phyloP scores from a whole-genome alignment of 1,140 invertebrate genomes.

The Lerema accius region DNA sequence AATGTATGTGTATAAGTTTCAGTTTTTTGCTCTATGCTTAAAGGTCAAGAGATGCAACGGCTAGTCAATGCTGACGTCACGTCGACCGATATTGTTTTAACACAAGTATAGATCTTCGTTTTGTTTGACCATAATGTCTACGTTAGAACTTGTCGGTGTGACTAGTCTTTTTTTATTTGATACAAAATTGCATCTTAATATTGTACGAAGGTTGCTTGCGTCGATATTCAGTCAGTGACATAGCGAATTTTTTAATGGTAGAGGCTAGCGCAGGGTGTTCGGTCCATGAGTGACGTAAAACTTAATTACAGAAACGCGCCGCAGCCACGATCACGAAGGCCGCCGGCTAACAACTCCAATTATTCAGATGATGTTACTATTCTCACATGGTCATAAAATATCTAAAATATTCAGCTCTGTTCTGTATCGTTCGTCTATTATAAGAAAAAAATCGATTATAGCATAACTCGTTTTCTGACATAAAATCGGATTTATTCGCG shows the following conservation, averaged over 20 bases:
- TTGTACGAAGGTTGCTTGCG: conserved; percentile 36
- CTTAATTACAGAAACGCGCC: conserved; percentile 76
- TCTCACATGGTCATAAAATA: conserved; percentile 60
- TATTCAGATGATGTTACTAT: conserved; percentile 65
- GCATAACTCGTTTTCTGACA: conserved; percentile 63
- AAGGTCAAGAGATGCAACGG: too few relatives aligned
- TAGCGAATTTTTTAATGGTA: conserved; percentile 66
- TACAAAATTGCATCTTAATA: conserved; percentile 37
- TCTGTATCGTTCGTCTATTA: conserved; percentile 55
- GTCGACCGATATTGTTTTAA: too few relatives aligned
- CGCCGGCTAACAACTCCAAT: conserved; percentile 69
- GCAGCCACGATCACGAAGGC: conserved; percentile 68
- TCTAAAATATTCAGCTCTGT: conserved; percentile 58
- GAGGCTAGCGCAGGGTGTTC: conserved; percentile 74
- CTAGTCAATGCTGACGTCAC: too few relatives aligned
- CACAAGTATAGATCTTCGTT: too few relatives aligned
- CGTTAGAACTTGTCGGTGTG: too few relatives aligned
- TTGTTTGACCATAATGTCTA: too few relatives aligned
- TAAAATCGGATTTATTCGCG: conserved; percentile 76
- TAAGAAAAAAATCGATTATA: conserved; percentile 65
- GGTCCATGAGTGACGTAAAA: conserved; percentile 76
- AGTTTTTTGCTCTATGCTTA: too few relatives aligned
- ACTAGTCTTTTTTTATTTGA: too few relatives aligned
- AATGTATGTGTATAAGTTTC: too few relatives aligned
- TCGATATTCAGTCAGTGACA: conserved; percentile 58